Evolutionary conservation across 1,140 invertebrate species (phyloP).

Genomic region (Drusus annulatus): DNA sequence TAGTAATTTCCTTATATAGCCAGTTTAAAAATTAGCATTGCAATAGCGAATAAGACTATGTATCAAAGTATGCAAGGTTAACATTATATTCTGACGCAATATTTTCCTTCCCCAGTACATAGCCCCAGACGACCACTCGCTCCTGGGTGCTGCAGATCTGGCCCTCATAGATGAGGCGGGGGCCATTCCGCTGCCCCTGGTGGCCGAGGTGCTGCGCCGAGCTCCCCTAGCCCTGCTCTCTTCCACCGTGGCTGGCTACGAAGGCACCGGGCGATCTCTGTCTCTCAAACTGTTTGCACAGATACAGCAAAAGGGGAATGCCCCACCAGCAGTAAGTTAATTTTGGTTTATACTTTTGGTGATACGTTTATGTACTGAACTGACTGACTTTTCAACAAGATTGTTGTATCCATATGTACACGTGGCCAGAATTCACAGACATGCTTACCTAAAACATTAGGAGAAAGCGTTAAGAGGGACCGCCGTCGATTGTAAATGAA

Average conservation of each 20-base stretch:
- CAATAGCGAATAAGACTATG: no score
- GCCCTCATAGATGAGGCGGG: conserved; percentile 99
- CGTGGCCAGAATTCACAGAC: no score
- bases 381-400: no score
- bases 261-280: conserved; percentile 97
- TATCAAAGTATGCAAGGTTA: no score
- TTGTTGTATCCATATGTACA: no score
- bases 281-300: conserved; percentile 97
- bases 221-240: conserved; percentile 97
- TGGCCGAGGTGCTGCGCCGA: conserved; percentile 92
- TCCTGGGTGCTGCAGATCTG: conserved; percentile 94
- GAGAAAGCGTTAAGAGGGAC: no score
- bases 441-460: no score
- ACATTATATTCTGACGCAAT: conserved; percentile 27
- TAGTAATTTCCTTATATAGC: no score
- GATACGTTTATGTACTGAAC: no score
- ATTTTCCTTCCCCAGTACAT: conserved; percentile 83
- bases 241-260: conserved; percentile 98
- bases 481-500: no score
- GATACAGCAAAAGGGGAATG: conserved; percentile 76
- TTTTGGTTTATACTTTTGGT: no score
- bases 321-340: conserved; percentile 44
- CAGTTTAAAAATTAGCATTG: no score
- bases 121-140: conserved; percentile 90
- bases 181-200: conserved; percentile 95